These are phyloP conservation scores for Cheilosia variabilis DNA, from an alignment of 2,888 invertebrate genomes.

Conservation along the genomic window DNA sequence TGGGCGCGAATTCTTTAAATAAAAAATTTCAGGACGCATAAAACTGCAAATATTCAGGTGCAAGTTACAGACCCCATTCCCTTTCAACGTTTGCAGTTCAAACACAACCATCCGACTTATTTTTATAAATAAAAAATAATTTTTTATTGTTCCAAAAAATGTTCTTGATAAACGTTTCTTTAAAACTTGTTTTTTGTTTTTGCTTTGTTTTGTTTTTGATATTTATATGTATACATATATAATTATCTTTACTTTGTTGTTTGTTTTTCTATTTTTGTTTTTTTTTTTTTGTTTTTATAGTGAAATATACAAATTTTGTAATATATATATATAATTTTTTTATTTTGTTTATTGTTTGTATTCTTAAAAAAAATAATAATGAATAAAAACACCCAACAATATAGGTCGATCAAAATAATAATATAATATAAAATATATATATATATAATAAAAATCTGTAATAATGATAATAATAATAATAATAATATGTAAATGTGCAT, in stretches of 20 bases:
- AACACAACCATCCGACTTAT: constrained; percentile 39
- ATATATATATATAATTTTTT: constrained; percentile 35
- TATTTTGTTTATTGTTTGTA: constrained; percentile 65
- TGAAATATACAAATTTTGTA: constrained; percentile 75
- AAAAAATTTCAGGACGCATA: too few species aligned
- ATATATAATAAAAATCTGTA: constrained; percentile 73
- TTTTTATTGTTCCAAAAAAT: constrained; percentile 76
- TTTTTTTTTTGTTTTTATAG: constrained; percentile 48
- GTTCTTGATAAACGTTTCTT: constrained; percentile 74
- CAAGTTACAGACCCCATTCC: too few species aligned
- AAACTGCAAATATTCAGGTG: too few species aligned
- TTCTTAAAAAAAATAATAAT: constrained; percentile 74
- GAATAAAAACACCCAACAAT: constrained; percentile 74
- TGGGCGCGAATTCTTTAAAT: too few species aligned
- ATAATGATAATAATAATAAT: constrained; percentile 73
- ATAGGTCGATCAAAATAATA: constrained; percentile 74
- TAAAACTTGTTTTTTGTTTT: constrained; percentile 53
- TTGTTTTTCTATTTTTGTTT: constrained; percentile 18
- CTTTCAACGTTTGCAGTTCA: neutral
- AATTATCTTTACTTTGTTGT: constrained; percentile 72
- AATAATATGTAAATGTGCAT: constrained; percentile 74
- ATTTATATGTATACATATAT: constrained; percentile 73
- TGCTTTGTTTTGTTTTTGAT: constrained; percentile 52
- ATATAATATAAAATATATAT: constrained; percentile 74
- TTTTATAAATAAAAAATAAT: constrained; percentile 76